Base-by-base conservation (phyloP, 2,797 vertebrate species). In the Enteromius trimaculatus region DNA sequence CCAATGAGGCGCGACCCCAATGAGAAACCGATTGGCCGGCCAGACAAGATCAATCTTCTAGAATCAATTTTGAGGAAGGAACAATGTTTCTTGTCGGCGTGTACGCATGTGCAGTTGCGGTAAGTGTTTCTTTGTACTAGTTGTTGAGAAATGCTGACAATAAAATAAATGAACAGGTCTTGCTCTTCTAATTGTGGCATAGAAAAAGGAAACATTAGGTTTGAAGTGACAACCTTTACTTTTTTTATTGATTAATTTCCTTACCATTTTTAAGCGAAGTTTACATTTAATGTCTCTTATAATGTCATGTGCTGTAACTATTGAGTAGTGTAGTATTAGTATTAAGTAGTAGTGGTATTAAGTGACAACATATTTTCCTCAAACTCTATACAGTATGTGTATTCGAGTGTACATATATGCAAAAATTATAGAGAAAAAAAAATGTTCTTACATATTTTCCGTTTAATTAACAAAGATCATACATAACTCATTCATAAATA, bases 1-100 rank as follows among this genome's bases (percentile, higher is more conserved):
- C 77, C 82, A 87, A 86, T 89, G 89, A 88, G 86, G 83, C 71
- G n/a, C 87, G 88, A 89, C 81, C 64, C 26, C 75, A 78, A 72
- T 71, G 55, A 78, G 66, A 72, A 83, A 83, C 85, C 14, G 49
- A 86, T 80, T 80, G 77, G 77, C 42, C 64, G 19, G 29, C 77
- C 42, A 49, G 77, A 69, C 77, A 62, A 83, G 80, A 86, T 83
- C 81, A 86, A 79, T 80, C 81, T 79, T 80, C 55, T 17, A 19
- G 62, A 82, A 86, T 86, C 69, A 68, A 82, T 75, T 83, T 76
- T 80, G 53, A 60, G 78, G 58, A 58, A 47, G 42, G 51, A 84
- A 76, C 49, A 66, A 55, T 68, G 44, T 66, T 80, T 80, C 64
- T 58, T 80, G n/a, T 60, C 21, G 37, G 37, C 23, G 37, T 55